Evolutionary conservation across 2,797 vertebrate genomes (phyloP).

Genomic region (Limnodromus scolopaceus): DNA sequence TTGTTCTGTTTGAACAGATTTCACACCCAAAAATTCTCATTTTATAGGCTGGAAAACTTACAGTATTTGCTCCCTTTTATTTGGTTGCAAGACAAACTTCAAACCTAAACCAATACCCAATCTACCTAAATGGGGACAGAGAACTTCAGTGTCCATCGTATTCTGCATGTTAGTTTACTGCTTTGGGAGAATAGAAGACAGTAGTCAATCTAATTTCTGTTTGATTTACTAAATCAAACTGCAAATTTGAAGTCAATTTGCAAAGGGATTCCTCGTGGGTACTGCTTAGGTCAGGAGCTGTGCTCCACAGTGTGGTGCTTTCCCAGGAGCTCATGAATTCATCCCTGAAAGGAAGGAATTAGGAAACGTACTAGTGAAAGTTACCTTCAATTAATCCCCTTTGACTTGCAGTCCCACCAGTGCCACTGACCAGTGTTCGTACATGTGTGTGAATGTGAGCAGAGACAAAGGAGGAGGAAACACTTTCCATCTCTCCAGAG

Average conservation of each 20-base stretch:
- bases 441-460: background rate
- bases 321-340: background rate
- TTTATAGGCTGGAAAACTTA: background rate
- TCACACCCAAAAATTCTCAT: background rate
- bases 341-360: background rate
- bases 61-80: background rate
- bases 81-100: background rate
- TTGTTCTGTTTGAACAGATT: background rate
- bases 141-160: background rate
- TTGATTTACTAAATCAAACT: background rate
- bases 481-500: background rate
- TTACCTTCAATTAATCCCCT: background rate
- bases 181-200: background rate
- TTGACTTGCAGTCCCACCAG: background rate
- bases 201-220: background rate
- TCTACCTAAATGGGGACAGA: background rate
- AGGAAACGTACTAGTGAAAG: background rate
- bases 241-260: background rate
- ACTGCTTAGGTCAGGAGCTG: background rate
- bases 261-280: background rate
- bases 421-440: background rate
- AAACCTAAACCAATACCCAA: background rate
- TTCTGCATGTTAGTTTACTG: background rate
- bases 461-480: background rate
- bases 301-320: background rate